Evolutionary conservation across 1,140 invertebrate genomes (phyloP).

Genomic region (Drosophila oshimai): DNA sequence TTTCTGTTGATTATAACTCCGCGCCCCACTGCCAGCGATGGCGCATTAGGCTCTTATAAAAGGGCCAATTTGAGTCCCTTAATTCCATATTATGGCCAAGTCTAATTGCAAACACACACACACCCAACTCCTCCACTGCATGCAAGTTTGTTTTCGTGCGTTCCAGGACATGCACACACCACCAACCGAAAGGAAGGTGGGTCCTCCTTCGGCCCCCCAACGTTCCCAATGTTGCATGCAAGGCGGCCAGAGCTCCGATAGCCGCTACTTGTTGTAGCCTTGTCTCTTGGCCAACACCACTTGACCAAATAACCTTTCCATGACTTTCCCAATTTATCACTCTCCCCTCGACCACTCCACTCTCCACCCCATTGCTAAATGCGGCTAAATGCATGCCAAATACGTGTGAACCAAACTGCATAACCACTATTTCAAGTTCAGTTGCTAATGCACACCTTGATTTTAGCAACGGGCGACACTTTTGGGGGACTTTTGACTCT

Average conservation of each 20-base stretch:
- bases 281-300: constrained; percentile 51
- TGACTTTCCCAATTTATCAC: constrained; percentile 63
- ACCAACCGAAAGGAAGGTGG: not conserved
- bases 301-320: constrained; percentile 60
- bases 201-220: constrained; percentile 11
- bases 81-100: constrained; percentile 59
- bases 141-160: constrained; percentile 56
- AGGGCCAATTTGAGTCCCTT: constrained; percentile 66
- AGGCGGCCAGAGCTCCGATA: constrained; percentile 27
- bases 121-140: not conserved
- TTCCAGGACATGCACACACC: constrained; percentile 51
- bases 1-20: constrained; percentile 40
- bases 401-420: not conserved
- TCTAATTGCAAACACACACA: constrained; percentile 54
- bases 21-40: constrained; percentile 14
- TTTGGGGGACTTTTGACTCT: constrained; percentile 26
- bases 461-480: constrained; percentile 28
- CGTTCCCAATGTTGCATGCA: constrained; percentile 52
- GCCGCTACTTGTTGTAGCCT: constrained; percentile 43
- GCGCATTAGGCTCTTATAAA: constrained; percentile 43
- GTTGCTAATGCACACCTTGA: constrained; percentile 51
- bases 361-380: constrained; percentile 15
- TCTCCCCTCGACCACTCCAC: constrained; percentile 16
- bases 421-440: constrained; percentile 43
- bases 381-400: constrained; percentile 40